Percentiles rank a stretch among this genome's conserved stretches.
Conservation (phyloP, 2,888 invertebrate species). For the Drosophila neoperkinsi region DNA sequence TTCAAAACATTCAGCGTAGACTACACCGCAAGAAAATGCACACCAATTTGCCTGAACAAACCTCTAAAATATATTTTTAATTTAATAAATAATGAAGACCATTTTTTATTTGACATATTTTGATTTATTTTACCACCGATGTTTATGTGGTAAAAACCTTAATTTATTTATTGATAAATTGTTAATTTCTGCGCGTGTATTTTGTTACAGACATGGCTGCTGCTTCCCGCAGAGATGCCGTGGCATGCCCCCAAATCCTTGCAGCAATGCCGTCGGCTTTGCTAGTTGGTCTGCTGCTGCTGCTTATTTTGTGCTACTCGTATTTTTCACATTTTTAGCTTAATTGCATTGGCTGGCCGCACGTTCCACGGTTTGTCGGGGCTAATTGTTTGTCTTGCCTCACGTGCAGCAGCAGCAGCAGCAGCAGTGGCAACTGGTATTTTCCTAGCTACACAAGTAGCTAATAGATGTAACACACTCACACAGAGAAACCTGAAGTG, state of each 20-base stretch:
- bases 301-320: conserved; percentile 29
- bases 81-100: not conserved
- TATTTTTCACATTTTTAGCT: conserved; percentile 78
- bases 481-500: conserved; percentile 3
- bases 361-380: conserved; percentile 60
- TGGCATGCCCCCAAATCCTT: conserved; percentile 14
- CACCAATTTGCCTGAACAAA: not conserved
- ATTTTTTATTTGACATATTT: not conserved
- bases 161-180: not conserved
- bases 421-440: conserved; percentile 65
- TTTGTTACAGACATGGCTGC: conserved; percentile 30
- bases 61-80: not conserved
- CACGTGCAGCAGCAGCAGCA: conserved; percentile 53
- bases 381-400: conserved; percentile 70
- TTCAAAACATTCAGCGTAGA: not conserved
- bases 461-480: conserved; percentile 64
- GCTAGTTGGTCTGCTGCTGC: conserved; percentile 5
- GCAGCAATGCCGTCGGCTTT: conserved; percentile 27
- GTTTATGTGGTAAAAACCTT: not conserved
- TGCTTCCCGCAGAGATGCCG: conserved; percentile 30
- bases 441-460: conserved; percentile 62
- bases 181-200: conserved; percentile 16
- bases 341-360: conserved; percentile 80
- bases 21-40: conserved; percentile 14
- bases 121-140: not conserved